These are phyloP conservation scores for Dissostichus mawsoni DNA, from an alignment of 2,113 vertebrate genomes.

Conservation along the genomic window DNA sequence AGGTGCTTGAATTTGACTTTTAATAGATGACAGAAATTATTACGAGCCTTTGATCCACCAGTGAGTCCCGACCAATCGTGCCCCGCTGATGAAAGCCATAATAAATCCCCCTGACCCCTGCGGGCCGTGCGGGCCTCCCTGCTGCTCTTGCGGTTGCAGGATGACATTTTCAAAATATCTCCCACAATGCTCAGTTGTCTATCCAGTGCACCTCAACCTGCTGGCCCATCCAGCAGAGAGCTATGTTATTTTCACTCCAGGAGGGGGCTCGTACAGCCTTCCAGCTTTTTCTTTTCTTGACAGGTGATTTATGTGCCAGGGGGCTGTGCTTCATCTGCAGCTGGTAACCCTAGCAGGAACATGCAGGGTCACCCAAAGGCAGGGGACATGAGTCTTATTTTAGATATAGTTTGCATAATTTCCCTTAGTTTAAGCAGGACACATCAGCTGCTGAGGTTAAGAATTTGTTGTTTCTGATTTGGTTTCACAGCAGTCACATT, in stretches of 20 bases:
- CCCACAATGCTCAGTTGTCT: constrained; percentile 55
- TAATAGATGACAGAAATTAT: constrained; percentile 56
- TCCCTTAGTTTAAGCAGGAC: not conserved
- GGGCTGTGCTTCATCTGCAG: constrained; percentile 52
- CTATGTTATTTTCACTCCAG: constrained; percentile 52
- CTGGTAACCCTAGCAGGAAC: constrained; percentile 41
- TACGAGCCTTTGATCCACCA: constrained; percentile 36
- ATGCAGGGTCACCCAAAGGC: constrained; percentile 22
- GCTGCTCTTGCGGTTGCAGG: constrained; percentile 37
- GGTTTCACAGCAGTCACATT: constrained; percentile 15
- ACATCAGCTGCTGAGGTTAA: constrained; percentile 1
- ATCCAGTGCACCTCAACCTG: constrained; percentile 38
- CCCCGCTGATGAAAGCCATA: constrained; percentile 43
- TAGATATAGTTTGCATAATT: constrained; percentile 26
- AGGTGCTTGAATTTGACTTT: constrained; percentile 43
- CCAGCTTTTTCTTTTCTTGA: constrained; percentile 30
- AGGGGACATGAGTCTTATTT: constrained; percentile 36
- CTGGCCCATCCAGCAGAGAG: constrained; percentile 35
- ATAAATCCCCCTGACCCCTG: constrained; percentile 41
- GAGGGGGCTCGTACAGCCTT: constrained; percentile 18
- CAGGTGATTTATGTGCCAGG: constrained; percentile 48
- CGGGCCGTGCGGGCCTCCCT: constrained; percentile 6
- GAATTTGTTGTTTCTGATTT: constrained; percentile 2
- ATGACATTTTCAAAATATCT: constrained; percentile 72
- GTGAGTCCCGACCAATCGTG: constrained; percentile 26